Percentiles rank a stretch among this genome's conserved stretches.
These are phyloP conservation scores for Oenanthe oenanthe DNA, from an alignment of 2,113 vertebrate species.

Conservation along the genomic window DNA sequence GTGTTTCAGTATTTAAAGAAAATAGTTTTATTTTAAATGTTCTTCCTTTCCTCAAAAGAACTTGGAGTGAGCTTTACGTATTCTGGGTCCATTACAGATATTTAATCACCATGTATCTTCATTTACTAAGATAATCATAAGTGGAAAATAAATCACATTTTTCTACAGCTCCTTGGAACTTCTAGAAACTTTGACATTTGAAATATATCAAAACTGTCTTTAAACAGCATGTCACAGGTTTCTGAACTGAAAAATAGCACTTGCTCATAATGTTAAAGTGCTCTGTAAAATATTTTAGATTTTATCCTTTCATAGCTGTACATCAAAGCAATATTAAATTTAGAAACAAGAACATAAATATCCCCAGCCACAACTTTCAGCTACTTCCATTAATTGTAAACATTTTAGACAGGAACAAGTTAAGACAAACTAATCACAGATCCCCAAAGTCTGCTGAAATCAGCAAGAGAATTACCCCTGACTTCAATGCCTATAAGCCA, in stretches of 20 bases:
- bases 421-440: background rate
- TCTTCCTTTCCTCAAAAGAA: background rate
- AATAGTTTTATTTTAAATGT: background rate
- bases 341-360: conserved; percentile 2
- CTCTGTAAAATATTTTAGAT: background rate
- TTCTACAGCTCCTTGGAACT: background rate
- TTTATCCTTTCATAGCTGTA: background rate
- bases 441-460: background rate
- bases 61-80: background rate
- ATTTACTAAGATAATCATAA: background rate
- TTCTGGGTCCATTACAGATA: background rate
- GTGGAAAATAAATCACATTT: background rate
- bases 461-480: background rate
- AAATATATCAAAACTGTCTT: background rate
- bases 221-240: background rate
- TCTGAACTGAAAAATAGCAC: background rate
- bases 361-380: background rate
- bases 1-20: background rate
- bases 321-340: background rate
- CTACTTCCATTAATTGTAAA: background rate
- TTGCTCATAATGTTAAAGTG: background rate
- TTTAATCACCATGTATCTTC: background rate
- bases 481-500: background rate
- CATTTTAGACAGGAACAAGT: background rate
- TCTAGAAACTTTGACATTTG: background rate